A percentile compares a stretch with the other conserved stretches of the same genome.
Evolutionary conservation across 2,888 invertebrate genomes (phyloP).

Genomic region (Monoplex corrugatus): DNA sequence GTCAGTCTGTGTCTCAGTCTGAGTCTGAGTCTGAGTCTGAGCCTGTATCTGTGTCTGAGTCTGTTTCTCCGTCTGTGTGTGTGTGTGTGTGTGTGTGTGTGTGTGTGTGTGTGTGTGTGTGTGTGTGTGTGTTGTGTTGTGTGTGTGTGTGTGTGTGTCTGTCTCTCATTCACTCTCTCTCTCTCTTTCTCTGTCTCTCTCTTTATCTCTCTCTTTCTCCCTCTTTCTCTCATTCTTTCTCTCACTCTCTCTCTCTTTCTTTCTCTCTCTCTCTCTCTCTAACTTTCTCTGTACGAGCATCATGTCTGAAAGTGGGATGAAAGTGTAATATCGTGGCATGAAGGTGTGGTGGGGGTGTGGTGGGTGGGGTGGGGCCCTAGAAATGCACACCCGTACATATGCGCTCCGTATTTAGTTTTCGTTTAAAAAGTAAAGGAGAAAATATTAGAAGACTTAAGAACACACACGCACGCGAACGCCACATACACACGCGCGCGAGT

Average conservation of each 20-base stretch:
- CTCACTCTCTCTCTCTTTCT: background rate
- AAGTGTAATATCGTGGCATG: too few species aligned
- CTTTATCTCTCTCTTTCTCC: too few species aligned
- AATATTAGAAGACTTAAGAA: too few species aligned
- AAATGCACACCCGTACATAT: too few species aligned
- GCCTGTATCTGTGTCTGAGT: background rate
- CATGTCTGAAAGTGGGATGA: background rate
- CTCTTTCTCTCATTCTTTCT: background rate
- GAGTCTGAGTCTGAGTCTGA: background rate
- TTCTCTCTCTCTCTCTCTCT: background rate
- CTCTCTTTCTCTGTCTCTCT: background rate
- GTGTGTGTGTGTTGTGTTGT: background rate
- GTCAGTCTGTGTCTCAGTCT: background rate
- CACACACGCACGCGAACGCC: background rate
- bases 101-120: background rate
- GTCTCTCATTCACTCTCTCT: background rate
- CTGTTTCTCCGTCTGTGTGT: background rate
- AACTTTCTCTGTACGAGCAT: background rate
- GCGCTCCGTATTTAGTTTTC: too few species aligned
- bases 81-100: background rate
- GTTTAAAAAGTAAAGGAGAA: too few species aligned
- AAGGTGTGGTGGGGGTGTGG: too few species aligned
- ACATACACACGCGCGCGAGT: background rate
- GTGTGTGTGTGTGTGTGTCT: background rate
- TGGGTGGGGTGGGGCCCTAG: too few species aligned